Evolutionary conservation across 2,888 invertebrate species (phyloP), one percentile per base, ranked within the genome.

Genomic region (Latheticus oryzae): DNA sequence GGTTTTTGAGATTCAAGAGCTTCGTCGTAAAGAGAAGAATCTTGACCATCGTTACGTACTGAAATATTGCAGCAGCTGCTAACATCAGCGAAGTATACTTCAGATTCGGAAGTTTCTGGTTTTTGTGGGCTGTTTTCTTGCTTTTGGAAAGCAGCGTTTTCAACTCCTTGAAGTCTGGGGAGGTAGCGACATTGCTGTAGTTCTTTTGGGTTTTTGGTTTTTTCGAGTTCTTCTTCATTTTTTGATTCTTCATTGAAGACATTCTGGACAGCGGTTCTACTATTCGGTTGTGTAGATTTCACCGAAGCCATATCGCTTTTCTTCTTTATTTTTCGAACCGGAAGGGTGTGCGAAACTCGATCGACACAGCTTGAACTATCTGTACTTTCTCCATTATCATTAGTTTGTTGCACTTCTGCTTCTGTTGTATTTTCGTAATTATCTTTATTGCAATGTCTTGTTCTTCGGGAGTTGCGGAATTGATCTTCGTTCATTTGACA

Each of bases 61-160:
- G 89, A 89, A 38, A 88, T 87, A 69, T 89, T 89, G 69, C 91
- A 92, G 69, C 92, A 92, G 55, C 90, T 91, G 15, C 91, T 91
- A 0, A 91, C 92, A 66, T 93, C 92, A 0, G 91, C 92, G 70
- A 93, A 93, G 73, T 93, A 93, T 0, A 93, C 87, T 73, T 93
- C 93, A 0, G 91, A 91, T 71, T 92, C 92, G 0, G 90, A 84
- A 15, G 86, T 84, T 70, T 87, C 87, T 5, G 78, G 71, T 59
- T 82, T 83, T 8, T 74, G 73, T 30, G 83, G 83, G 73, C 83
- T 79, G 1, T 79, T 71, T 65, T 87, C 87, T 69, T 88, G 88
- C 61, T 87, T 87, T 73, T 90, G 90, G 70, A 91, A 91, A 0
- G 86, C 91, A 0, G 85, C 81, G 66, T 91, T 91, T 70, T 91